Conservation (phyloP, 2,797 vertebrate genomes). For the Tapera naevia region DNA sequence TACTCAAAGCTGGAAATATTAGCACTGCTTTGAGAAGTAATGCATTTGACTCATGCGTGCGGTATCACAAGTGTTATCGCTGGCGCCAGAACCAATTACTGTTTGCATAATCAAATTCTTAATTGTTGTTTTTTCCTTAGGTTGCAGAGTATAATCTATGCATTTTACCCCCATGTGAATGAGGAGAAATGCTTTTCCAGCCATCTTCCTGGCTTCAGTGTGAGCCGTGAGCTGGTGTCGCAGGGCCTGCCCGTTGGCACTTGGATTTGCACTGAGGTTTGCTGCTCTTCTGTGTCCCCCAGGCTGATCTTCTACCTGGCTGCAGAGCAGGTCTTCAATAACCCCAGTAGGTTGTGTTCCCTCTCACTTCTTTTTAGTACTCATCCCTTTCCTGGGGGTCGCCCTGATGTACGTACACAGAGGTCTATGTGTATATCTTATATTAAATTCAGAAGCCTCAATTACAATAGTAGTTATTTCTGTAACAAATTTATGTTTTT, state of each 20-base stretch:
- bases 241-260: too few relatives aligned
- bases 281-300: background rate
- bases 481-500: background rate
- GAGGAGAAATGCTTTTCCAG: background rate
- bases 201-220: background rate
- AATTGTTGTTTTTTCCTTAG: background rate
- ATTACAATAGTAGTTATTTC: background rate
- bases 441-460: background rate
- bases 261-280: background rate
- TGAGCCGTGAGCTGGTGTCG: background rate
- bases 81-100: background rate
- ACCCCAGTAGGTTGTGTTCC: background rate
- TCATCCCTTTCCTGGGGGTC: background rate
- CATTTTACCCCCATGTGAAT: background rate
- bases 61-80: background rate
- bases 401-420: background rate
- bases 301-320: background rate
- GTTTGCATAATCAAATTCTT: background rate
- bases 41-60: background rate
- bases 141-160: background rate
- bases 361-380: background rate
- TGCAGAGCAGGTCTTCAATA: background rate
- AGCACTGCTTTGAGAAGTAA: background rate
- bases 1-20: background rate
- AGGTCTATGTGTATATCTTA: background rate